These are phyloP conservation scores for Jaculus jaculus DNA, from an alignment of 2,113 vertebrate genomes.

Conservation along the genomic window DNA sequence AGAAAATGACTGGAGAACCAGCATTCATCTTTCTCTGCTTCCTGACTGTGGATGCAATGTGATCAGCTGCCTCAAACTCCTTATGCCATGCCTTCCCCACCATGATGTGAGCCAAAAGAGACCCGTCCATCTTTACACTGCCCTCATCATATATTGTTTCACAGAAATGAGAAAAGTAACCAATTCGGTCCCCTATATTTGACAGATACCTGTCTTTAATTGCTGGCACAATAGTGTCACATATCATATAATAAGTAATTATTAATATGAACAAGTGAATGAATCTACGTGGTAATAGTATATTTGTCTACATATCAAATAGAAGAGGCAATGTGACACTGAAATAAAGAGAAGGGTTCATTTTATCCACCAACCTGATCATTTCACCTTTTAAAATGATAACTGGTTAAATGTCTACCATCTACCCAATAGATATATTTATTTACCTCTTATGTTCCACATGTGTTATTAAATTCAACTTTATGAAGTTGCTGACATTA, in stretches of 20 bases:
- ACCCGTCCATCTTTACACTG: not conserved
- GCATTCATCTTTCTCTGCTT: not conserved
- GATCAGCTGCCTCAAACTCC: not conserved
- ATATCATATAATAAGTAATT: not conserved
- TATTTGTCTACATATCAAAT: not conserved
- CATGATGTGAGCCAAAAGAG: not conserved
- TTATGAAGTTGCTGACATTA: not conserved
- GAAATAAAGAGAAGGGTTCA: not conserved
- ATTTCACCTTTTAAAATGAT: not conserved
- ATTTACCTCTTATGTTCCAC: not conserved
- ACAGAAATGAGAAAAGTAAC: not conserved
- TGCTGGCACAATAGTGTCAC: fast-evolving
- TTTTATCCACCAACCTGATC: not conserved
- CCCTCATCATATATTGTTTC: not conserved
- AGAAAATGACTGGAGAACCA: not conserved
- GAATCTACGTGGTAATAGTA: not conserved
- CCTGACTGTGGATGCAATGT: too few relatives aligned
- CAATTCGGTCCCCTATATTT: too few relatives aligned
- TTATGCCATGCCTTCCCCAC: not conserved
- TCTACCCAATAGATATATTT: not conserved
- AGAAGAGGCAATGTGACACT: not conserved
- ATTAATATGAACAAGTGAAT: not conserved
- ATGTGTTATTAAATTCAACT: not conserved
- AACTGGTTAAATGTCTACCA: not conserved
- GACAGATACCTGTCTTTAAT: too few relatives aligned